phyloP scores from a whole-genome alignment of 2,797 vertebrate species.

The Danio albolineatus region DNA sequence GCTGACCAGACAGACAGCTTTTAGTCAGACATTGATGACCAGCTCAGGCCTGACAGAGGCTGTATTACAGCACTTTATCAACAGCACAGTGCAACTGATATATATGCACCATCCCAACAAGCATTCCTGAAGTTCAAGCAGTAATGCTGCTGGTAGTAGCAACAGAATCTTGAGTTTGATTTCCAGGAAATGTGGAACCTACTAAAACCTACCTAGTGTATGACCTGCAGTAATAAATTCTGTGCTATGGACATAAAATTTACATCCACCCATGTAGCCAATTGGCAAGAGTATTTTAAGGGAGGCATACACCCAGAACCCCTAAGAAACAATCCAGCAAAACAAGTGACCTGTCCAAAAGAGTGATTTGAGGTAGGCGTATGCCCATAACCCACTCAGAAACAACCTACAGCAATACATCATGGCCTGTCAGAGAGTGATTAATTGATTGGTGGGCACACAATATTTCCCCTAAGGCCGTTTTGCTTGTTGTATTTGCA shows the following conservation, averaged over 20 bases:
- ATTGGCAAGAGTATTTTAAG: not conserved
- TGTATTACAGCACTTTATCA: conserved; percentile 26
- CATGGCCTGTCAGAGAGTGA: not conserved
- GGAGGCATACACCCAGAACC: not conserved
- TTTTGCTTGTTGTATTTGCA: too few species aligned
- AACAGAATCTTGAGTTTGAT: not conserved
- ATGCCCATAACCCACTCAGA: too few species aligned
- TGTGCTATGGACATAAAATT: not conserved
- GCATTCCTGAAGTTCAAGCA: not conserved
- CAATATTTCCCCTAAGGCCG: too few species aligned
- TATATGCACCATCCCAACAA: conserved; percentile 3
- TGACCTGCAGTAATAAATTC: not conserved
- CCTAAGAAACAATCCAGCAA: not conserved
- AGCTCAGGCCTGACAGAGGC: not conserved
- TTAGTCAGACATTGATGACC: conserved; percentile 16
- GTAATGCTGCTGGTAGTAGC: not conserved
- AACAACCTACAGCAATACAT: not conserved
- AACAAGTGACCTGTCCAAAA: too few species aligned
- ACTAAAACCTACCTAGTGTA: not conserved
- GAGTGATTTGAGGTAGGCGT: too few species aligned
- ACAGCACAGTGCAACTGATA: not conserved
- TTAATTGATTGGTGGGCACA: too few species aligned
- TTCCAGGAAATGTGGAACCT: not conserved
- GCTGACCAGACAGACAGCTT: conserved; percentile 49
- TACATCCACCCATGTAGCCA: not conserved